Percentiles rank a stretch among this genome's conserved stretches.
Conservation (phyloP, 2,888 invertebrate species). For the Rotaria socialis region DNA sequence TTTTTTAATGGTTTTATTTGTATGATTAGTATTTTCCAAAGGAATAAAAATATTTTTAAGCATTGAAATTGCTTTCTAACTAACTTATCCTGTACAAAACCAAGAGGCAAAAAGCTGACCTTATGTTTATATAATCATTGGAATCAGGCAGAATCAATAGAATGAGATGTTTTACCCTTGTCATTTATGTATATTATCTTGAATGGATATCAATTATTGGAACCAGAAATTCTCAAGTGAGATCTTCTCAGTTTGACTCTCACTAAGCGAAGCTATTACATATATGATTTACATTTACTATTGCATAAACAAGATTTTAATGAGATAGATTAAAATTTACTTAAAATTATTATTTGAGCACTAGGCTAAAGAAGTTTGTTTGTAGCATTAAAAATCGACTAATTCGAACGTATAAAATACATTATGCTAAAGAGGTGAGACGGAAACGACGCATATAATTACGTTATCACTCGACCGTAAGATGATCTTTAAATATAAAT, state of each 20-base stretch:
- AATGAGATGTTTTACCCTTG: no score
- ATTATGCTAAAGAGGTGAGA: conserved; percentile 12
- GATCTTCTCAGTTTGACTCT: background rate
- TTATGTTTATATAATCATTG: no score
- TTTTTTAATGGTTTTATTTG: no score
- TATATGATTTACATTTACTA: background rate
- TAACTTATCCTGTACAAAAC: no score
- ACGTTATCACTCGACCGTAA: background rate
- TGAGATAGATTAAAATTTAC: background rate
- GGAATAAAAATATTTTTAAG: no score
- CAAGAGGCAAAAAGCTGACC: no score
- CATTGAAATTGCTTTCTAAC: no score
- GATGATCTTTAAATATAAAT: background rate
- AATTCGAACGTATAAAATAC: background rate
- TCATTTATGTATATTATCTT: background rate
- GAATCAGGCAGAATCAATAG: no score
- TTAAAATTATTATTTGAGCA: background rate
- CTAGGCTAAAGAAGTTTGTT: background rate
- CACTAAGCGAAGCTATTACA: background rate
- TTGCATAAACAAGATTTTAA: background rate
- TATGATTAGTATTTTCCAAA: no score
- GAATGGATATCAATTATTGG: background rate
- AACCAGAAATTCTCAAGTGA: background rate
- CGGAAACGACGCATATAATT: background rate
- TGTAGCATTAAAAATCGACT: background rate